Base-by-base conservation (phyloP, 2,797 vertebrate species). In the Siniperca obscura region DNA sequence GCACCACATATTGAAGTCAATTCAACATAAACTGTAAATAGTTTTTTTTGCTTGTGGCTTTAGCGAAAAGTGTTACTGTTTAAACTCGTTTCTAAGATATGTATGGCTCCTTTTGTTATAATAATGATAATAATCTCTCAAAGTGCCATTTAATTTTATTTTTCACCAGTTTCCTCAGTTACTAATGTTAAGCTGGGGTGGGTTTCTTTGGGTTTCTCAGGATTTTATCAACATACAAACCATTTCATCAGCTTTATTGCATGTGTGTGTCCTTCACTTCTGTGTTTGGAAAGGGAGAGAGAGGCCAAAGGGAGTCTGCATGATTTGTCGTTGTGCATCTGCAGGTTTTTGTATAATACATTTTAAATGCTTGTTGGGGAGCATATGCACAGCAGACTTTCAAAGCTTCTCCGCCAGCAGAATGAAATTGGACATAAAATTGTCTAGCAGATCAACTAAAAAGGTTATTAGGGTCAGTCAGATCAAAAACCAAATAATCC, bases 401-500 rank as follows among this genome's bases (percentile, higher is more conserved):
- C 62, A 78, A 72, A 81, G 53, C 62, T 76, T 34, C 57, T 57
- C 70, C 55, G 62, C 0, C 70, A 70, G 42, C 60, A 80, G 25
- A 75, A 76, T 73, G 59, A 84, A 71, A 89, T 76, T 86, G 74
- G 76, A 65, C 38, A 86, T 3, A 10, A 79, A 57, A 68, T 50
- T 67, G 62, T 14, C 73, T 60, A 62, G 36, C 84, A 85, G 75
- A 81, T 85, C 17, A 13, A 76, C 81, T 79, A 57, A 79, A 90
- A 86, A 86, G 71, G 70, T 76, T 81, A 80, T 69, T 61, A 65
- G 70, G 85, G 88, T 93, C 87, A 88, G 74, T 90, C 82, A 75
- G 88, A 88, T 90, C 79, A 90, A 91, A 90, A 84, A 73, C 9
- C 70, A 82, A 40, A 87, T 87, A 90, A 91, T 87, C 87, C 90